Base-by-base conservation (phyloP, 1,140 invertebrate species). In the Drosophila murphyi region DNA sequence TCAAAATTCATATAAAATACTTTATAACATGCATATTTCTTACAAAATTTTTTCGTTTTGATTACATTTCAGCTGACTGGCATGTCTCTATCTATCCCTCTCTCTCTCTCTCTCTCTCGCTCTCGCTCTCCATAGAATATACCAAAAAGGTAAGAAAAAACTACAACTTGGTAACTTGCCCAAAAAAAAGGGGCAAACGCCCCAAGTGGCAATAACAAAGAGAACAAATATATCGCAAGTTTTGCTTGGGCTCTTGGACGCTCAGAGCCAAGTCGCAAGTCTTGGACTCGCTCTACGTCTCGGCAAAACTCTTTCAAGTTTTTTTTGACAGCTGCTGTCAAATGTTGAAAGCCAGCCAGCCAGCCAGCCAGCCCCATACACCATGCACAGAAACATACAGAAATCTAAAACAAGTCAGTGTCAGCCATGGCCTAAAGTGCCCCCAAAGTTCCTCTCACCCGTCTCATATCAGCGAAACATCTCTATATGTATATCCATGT, bases 271-370 rank as follows among this genome's bases (percentile, higher is more conserved):
- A 64, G 41, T 64, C 43, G 64, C 47, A 39, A 59, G 61, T 71
- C 72, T 80, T 78, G 56, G 68, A 76, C 61, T 71, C 50, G 70
- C 77, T 80, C 72, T 62, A 76, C 41, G 62, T 78, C 85, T 80
- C 85, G 85, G 87, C 85, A 59, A 82, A 89, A 76, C 80, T 82
- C 85, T 89, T 89, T 89, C 69, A 89, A 89, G 86, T 89, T 88
- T 80, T 20, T 88, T 89, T 85, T 89, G 85, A 89, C 85, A 89
- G 86, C 85, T 85, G 85, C 85, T 89, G 85, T 89, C 85, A 89
- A 89, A 89, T 85, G 85, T 80, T 89, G 85, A 89, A 89, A 89
- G 80, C 80, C 77, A 85, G 80, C 80, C 76, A 79, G 76, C 72
- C 83, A 20, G 20, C 20, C 20, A 20, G 20, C 20, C 20, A 83